Conservation (phyloP, 2,797 vertebrate genomes). For the Propithecus perrieri region DNA sequence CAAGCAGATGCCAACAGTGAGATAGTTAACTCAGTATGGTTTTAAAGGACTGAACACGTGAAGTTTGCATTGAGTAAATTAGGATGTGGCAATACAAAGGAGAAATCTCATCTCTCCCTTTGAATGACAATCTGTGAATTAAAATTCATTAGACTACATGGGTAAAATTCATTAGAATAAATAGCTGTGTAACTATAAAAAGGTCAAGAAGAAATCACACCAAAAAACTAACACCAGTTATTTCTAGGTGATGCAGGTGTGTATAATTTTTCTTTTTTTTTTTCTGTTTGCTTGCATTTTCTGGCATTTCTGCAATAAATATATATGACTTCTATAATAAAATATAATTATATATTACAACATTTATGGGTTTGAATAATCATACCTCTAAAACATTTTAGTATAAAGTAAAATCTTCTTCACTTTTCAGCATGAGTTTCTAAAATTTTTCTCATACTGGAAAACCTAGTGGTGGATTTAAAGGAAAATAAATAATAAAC, state of each 20-base stretch:
- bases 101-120: background rate
- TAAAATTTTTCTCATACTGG: background rate
- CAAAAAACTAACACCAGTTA: background rate
- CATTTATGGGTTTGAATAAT: background rate
- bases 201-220: background rate
- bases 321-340: background rate
- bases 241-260: background rate
- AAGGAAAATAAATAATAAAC: background rate
- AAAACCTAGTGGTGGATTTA: background rate
- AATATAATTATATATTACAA: background rate
- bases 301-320: background rate
- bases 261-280: background rate
- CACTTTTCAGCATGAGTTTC: background rate
- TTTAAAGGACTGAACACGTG: background rate
- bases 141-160: background rate
- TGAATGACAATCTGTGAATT: slow-evolving; percentile 6
- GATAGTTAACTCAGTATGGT: background rate
- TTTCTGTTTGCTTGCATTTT: background rate
- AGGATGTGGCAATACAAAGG: background rate
- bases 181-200: background rate
- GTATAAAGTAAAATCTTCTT: background rate
- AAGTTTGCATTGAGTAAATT: background rate
- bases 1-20: background rate
- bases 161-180: slow-evolving; percentile 8
- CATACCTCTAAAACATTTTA: background rate